Evolutionary conservation across 2,113 vertebrate species (phyloP).

Genomic region (Nyctereutes procyonoides): DNA sequence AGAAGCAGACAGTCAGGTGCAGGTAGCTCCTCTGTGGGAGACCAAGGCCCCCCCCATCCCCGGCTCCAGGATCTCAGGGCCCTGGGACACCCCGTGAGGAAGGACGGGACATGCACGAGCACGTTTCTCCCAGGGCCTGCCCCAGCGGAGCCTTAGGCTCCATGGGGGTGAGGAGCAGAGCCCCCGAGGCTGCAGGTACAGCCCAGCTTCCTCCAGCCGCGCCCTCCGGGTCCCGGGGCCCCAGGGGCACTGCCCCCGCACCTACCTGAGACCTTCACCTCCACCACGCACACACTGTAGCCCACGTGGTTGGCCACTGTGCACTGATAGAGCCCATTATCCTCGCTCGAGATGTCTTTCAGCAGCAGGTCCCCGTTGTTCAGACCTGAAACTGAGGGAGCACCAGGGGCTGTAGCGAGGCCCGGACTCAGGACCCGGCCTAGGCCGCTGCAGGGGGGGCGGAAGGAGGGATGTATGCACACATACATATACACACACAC

Average conservation of each 20-base stretch:
- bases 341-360: constrained; percentile 86
- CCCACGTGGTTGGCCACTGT: constrained; percentile 91
- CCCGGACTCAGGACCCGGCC: not conserved
- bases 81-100: not conserved
- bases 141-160: not conserved
- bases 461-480: not conserved
- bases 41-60: not conserved
- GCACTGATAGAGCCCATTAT: constrained; percentile 90
- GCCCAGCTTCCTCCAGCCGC: too few relatives aligned
- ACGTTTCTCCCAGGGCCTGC: not conserved
- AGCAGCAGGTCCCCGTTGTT: constrained; percentile 89
- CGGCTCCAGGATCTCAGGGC: not conserved
- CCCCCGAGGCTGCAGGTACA: not conserved
- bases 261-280: constrained; percentile 73
- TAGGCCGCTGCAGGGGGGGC: not conserved
- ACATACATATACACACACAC: not conserved
- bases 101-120: not conserved
- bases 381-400: constrained; percentile 23
- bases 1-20: not conserved
- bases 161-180: not conserved
- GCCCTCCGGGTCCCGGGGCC: not conserved
- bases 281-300: constrained; percentile 87
- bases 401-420: accelerated
- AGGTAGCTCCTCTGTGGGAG: not conserved
- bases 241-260: not conserved